A percentile compares a stretch with the other conserved stretches of the same genome.
Conservation (phyloP, 2,888 invertebrate species). For the Scaptomyza reducta region DNA sequence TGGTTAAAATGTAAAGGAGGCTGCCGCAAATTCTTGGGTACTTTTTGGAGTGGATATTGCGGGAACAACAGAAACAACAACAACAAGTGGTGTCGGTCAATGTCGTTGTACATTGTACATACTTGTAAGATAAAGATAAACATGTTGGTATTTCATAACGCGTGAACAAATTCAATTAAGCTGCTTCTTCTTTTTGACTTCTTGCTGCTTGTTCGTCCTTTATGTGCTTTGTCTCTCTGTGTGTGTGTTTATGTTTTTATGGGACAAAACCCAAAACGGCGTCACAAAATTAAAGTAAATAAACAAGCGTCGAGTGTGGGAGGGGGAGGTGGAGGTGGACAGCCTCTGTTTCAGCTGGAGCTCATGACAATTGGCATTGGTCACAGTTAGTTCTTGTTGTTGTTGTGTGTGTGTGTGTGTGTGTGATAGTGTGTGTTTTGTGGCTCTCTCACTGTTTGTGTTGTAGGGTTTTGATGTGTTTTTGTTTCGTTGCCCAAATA, state of each 20-base stretch:
- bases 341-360: constrained; percentile 26
- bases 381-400: constrained; percentile 53
- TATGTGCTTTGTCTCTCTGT: constrained; percentile 8
- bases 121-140: constrained; percentile 45
- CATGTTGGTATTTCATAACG: constrained; percentile 70
- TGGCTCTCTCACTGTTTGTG: constrained; percentile 7
- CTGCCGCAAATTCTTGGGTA: constrained; percentile 7
- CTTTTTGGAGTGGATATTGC: not conserved
- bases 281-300: constrained; percentile 74
- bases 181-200: constrained; percentile 11
- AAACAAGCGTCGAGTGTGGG: constrained; percentile 55
- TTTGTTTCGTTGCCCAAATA: constrained; percentile 53
- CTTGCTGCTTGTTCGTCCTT: constrained; percentile 29
- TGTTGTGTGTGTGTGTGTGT: constrained; percentile 12
- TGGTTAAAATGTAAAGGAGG: constrained; percentile 28
- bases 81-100: constrained; percentile 36
- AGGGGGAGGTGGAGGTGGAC: too few species aligned
- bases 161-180: constrained; percentile 76
- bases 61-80: constrained; percentile 28
- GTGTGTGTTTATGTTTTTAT: constrained; percentile 47
- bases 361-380: constrained; percentile 66
- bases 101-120: constrained; percentile 24
- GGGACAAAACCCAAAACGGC: constrained; percentile 56
- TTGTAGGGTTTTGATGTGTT: constrained; percentile 1
- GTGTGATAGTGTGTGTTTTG: constrained; percentile 12